Base-by-base conservation (phyloP, 2,797 vertebrate genomes). In the Galagoides demidoff region DNA sequence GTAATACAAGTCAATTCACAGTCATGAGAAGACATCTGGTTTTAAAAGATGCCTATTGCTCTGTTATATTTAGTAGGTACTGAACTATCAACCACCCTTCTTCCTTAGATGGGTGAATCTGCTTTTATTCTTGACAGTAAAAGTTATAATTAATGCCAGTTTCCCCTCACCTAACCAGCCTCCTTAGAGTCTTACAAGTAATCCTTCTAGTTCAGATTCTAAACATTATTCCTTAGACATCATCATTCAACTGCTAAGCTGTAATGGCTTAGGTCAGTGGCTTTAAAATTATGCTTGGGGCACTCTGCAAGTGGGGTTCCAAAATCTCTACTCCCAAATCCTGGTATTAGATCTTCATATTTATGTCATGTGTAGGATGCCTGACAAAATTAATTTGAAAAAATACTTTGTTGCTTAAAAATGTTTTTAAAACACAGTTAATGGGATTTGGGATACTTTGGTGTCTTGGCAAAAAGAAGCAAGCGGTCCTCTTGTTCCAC, bases 41-140 rank as follows among this genome's bases (percentile, higher is more conserved):
- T 88, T 92, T 73, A 85, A 95, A 91, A 88, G 29, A 66, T 71
- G 37, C 39, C 68, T 52, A n/a, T 29, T 92, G n/a, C 6, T 70
- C n/a, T 74, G 16, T 63, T 45, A 39, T 88, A 79, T 49, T 89
- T 84, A 64, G 12, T 66, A 49, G 14, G 3, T 39, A 93, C 34
- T 83, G 81, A 95, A 78, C 73, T 70, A 77, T 49, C 57, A 74
- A 88, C 57, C 59, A 63, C 39, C 73, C 91, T 45, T 43, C 71
- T 91, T 85, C 37, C 64, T 74, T 34, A 61, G 43, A 59, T 13
- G 52, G 29, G 71, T 39, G 39, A 85, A 61, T 76, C 34, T 45
- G 39, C 3, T 61, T 73, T 49, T 84, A 52, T 59, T 64, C 31
- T 82, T 57, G 31, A 49, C 43, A 86, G 43, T 12, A 64, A 5